Conservation (phyloP, 2,888 invertebrate genomes). For the Taphrorychus bicolor region DNA sequence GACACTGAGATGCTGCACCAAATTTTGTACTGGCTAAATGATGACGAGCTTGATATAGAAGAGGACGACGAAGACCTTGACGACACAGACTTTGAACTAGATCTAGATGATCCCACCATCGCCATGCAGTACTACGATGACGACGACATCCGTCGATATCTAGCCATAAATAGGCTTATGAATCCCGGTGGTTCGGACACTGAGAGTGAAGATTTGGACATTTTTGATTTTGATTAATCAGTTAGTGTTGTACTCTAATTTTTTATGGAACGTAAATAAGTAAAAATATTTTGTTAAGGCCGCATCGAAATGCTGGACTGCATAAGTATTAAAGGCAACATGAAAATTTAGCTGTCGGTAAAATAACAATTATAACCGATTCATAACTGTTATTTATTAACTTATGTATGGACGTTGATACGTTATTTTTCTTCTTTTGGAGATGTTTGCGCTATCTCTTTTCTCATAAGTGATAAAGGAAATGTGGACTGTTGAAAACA, state of each 20-base stretch:
- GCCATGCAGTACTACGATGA: conserved; percentile 46
- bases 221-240: conserved; percentile 1
- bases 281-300: too few species aligned
- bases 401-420: too few species aligned
- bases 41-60: conserved; percentile 17
- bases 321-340: background rate
- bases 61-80: conserved; percentile 39
- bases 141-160: conserved; percentile 42
- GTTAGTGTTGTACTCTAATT: background rate
- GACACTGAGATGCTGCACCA: conserved; percentile 43
- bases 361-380: too few species aligned
- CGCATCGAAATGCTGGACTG: too few species aligned
- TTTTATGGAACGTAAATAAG: background rate
- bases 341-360: too few species aligned
- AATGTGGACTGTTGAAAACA: too few species aligned
- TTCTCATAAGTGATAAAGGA: too few species aligned
- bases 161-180: conserved; percentile 41
- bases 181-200: conserved; percentile 22
- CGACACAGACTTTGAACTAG: conserved; percentile 25
- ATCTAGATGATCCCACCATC: conserved; percentile 39
- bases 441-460: too few species aligned
- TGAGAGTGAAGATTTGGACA: conserved; percentile 16
- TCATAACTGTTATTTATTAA: too few species aligned
- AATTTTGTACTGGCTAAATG: conserved; percentile 43
- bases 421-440: too few species aligned